These are phyloP conservation scores for Tichodroma muraria DNA, from an alignment of 2,113 vertebrate species.

Conservation along the genomic window DNA sequence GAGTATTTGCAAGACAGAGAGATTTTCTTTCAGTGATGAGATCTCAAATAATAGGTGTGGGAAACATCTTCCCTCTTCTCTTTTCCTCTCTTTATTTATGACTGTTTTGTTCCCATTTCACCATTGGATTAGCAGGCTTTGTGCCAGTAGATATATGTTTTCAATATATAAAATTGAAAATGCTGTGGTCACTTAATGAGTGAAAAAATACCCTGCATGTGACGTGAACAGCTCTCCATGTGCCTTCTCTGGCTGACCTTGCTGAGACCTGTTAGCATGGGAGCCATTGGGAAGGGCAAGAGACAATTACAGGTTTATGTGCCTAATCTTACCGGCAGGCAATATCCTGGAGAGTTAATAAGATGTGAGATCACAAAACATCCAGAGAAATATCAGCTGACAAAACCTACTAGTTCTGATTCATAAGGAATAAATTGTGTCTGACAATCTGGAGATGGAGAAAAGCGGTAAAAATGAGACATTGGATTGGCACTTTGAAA, in stretches of 20 bases:
- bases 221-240: background rate
- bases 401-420: constrained; percentile 44
- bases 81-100: background rate
- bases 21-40: constrained; percentile 23
- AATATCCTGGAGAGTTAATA: constrained; percentile 54
- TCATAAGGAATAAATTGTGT: constrained; percentile 36
- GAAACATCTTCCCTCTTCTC: background rate
- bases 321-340: constrained; percentile 43
- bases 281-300: constrained; percentile 48
- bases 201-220: constrained; percentile 21
- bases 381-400: constrained; percentile 64
- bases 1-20: background rate
- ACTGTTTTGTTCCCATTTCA: constrained; percentile 22
- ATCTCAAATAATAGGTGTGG: constrained; percentile 21
- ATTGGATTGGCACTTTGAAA: background rate
- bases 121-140: constrained; percentile 12
- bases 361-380: constrained; percentile 66
- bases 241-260: constrained; percentile 62
- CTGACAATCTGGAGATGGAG: constrained; percentile 43
- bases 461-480: constrained; percentile 7
- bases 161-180: background rate
- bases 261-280: constrained; percentile 19
- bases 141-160: constrained; percentile 14
- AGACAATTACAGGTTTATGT: constrained; percentile 27
- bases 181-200: constrained; percentile 12